Conservation (phyloP, 1,140 invertebrate genomes). For the Macrotrachela quadricornifera region DNA sequence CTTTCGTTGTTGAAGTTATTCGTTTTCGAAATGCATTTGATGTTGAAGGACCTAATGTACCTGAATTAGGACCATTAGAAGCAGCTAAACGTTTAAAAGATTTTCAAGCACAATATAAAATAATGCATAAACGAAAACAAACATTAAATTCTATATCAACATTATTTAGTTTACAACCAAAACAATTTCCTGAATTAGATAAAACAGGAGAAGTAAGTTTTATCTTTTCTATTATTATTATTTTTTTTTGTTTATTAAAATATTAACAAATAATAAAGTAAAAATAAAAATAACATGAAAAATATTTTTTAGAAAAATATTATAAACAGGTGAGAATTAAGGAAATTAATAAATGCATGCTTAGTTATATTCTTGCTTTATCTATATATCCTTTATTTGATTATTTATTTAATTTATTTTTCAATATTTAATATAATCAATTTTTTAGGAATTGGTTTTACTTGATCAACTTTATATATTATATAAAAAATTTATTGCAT, state of each 20-base stretch:
- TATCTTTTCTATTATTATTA: too few species aligned
- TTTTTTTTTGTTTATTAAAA: too few species aligned
- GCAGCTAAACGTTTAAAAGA: conserved; percentile 19
- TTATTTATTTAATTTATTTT: too few species aligned
- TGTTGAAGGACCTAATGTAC: conserved; percentile 20
- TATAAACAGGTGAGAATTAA: too few species aligned
- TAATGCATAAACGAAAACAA: conserved; percentile 23
- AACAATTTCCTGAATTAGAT: conserved; percentile 28
- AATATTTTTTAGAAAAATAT: too few species aligned
- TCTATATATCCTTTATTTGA: too few species aligned
- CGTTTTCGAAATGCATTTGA: conserved; percentile 32
- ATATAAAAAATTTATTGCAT: conserved; percentile 28
- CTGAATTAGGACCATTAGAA: too few species aligned
- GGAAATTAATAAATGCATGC: too few species aligned
- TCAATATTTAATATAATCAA: too few species aligned
- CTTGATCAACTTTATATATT: conserved; percentile 27
- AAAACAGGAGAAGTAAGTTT: conserved; percentile 20
- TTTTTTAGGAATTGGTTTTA: conserved; percentile 19
- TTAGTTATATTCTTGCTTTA: too few species aligned
- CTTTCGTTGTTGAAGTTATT: conserved; percentile 31
- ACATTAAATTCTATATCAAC: conserved; percentile 30
- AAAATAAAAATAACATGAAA: too few species aligned
- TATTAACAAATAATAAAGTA: too few species aligned
- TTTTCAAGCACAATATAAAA: conserved; percentile 23
- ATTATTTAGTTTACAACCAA: conserved; percentile 26